Evolutionary conservation across 2,113 vertebrate species (phyloP).

Genomic region (Arothron firmamentum): DNA sequence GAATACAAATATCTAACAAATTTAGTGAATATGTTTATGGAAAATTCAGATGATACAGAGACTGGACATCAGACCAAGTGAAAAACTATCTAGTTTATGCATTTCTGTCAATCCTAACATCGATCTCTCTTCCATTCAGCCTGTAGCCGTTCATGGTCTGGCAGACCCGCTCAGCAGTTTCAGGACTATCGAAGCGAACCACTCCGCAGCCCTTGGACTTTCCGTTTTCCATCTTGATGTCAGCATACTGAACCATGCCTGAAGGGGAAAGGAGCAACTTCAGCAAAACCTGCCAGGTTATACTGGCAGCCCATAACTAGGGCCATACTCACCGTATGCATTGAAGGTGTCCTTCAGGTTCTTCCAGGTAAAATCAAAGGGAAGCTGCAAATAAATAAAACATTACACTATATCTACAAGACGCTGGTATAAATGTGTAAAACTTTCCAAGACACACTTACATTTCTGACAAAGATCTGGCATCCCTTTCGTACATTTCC

Average conservation of each 20-base stretch:
- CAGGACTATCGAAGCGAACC: constrained; percentile 91
- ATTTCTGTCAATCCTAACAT: constrained; percentile 94
- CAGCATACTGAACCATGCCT: constrained; percentile 95
- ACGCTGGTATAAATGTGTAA: background rate
- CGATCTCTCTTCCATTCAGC: constrained; percentile 92
- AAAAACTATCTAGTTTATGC: constrained; percentile 73
- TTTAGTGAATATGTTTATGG: constrained; percentile 20
- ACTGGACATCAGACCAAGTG: constrained; percentile 37
- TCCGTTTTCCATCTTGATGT: constrained; percentile 98
- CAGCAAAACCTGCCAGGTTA: background rate
- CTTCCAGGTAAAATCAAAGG: constrained; percentile 98
- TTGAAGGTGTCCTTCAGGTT: constrained; percentile 98
- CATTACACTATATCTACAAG: background rate
- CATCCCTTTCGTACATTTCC: constrained; percentile 90
- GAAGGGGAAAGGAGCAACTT: background rate
- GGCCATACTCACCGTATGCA: constrained; percentile 83
- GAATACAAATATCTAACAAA: constrained; percentile 59
- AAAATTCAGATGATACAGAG: constrained; percentile 24
- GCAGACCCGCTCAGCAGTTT: constrained; percentile 90
- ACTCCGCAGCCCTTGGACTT: constrained; percentile 98
- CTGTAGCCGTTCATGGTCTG: constrained; percentile 94
- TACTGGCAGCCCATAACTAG: background rate
- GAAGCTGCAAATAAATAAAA: constrained; percentile 77
- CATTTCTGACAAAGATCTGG: constrained; percentile 98
- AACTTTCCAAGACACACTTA: constrained; percentile 64